Evolutionary conservation across 2,888 invertebrate species (phyloP), one percentile per base, ranked within the genome.

Genomic region (Pyrrhopygopsis socrates): DNA sequence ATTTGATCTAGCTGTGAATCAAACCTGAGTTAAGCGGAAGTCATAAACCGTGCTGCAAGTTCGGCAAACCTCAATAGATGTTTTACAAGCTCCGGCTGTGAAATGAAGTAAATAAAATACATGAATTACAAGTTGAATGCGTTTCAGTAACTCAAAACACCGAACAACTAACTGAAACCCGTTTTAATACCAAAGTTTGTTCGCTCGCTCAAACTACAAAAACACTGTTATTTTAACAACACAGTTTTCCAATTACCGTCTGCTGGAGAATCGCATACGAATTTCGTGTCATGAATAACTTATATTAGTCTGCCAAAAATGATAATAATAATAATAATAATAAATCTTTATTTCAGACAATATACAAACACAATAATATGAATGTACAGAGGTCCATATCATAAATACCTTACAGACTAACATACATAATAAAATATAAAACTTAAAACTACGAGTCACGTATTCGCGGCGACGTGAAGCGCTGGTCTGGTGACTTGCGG

Each of bases 141-240:
- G 27, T 27, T 60, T n/a, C 60, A 58, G 24, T 27, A 60, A 60
- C 27, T 50, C 34, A 54, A 68, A 77, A 77, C 67, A 34, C 11
- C 24, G 27, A 24, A 34, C 3, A 68, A 68, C 65, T 13, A 67
- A 50, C 54, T 45, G 20, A 76, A 76, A 76, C 34, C 77, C 20
- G 54, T 24, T 68, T 68, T 67, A 68, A 77, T 68, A 50, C 9
- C 27, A 34, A 77, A 77, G 50, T 54, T 77, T 54, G 67, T 30
- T 68, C 27, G 77, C 24, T 68, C 27, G 77, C 27, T 67, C 54
- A 67, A 38, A 54, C 22, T 41, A 29, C 50, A 50, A 65, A 65
- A 70, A 24, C 74, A 27, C n/a, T 67, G 67, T 68, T 77, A 77
- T 67, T 77, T 68, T 68, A 50, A 77, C 67, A 77, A 54, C n/a